Percentiles rank a stretch among this genome's conserved stretches.
Conservation (phyloP, 2,797 vertebrate genomes). For the Smutsia temminckii region DNA sequence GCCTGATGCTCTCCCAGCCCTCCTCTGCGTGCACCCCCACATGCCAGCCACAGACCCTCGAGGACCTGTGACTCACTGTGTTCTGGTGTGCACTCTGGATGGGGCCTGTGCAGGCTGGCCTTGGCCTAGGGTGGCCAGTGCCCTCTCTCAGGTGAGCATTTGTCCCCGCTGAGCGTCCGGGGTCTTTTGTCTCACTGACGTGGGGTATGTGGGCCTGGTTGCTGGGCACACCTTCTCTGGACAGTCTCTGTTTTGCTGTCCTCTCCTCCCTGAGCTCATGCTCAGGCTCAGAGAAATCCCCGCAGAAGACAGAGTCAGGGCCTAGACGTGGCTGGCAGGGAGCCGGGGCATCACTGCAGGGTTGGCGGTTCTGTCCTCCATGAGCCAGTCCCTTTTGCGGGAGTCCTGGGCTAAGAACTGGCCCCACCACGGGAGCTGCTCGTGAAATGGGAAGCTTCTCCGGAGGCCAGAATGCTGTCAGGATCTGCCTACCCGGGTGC, state of each 20-base stretch:
- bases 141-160: background rate
- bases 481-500: background rate
- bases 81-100: background rate
- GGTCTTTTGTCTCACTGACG: background rate
- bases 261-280: background rate
- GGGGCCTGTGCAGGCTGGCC: background rate
- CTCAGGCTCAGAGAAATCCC: constrained; percentile 4
- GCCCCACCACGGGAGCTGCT: constrained; percentile 17
- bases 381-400: constrained; percentile 46
- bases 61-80: background rate
- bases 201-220: background rate
- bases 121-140: background rate
- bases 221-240: background rate
- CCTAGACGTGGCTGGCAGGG: background rate
- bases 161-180: background rate
- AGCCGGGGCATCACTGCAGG: background rate
- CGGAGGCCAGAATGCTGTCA: background rate
- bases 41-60: background rate
- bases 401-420: background rate
- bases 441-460: constrained; percentile 61
- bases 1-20: background rate
- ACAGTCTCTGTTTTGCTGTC: background rate
- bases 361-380: background rate
- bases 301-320: constrained; percentile 1
- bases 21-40: background rate